Evolutionary conservation across 2,888 invertebrate species (phyloP), one percentile per base, ranked within the genome.

Genomic region (Imbricaverruca yamaguchii): DNA sequence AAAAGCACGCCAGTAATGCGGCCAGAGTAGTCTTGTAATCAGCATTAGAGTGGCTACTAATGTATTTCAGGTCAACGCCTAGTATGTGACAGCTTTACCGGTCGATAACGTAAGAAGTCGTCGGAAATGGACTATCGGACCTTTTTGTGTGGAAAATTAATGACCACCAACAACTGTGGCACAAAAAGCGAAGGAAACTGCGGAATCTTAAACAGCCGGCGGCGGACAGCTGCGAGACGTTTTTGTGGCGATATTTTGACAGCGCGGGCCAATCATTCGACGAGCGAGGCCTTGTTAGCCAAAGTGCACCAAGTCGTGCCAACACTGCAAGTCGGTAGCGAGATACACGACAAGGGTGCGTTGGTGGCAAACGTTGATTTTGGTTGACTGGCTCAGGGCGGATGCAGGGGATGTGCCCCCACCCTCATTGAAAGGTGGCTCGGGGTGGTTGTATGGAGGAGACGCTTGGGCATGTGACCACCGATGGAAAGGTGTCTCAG

Each of bases 201-300:
- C 74, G 55, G 74, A 55, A 55, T 74, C 55, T 21, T 55, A 53
- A 74, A 53, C 74, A 74, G 74, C 74, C 74, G 74, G 15, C 55
- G 53, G 55, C 53, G 8, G 74, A 55, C 74, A 74, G 74, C 74
- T 55, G 74, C 23, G 10, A 13, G 21, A 8, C 12, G 69, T 74
- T 74, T 74, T 55, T 74, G 21, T 11, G 53, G 55, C 21, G 59
- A 59, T 74, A 74, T 74, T 74, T 53, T 74, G 74, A 74, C 74
- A 74, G 74, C 74, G 74, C 21, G 12, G 8, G 55, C 53, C 21
- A 74, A 74, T 55, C 53, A 74, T 21, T 74, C 74, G 23, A 55
- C 55, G 53, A 55, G 74, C 21, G 74, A 74, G 53, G 74, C 81
- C 67, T 83, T 83, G 57, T 85, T 84, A 69, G 83, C 84, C 61